A percentile compares a stretch with the other conserved stretches of the same genome.
Evolutionary conservation across 1,140 invertebrate species (phyloP).

Genomic region (Drosophila truncata): DNA sequence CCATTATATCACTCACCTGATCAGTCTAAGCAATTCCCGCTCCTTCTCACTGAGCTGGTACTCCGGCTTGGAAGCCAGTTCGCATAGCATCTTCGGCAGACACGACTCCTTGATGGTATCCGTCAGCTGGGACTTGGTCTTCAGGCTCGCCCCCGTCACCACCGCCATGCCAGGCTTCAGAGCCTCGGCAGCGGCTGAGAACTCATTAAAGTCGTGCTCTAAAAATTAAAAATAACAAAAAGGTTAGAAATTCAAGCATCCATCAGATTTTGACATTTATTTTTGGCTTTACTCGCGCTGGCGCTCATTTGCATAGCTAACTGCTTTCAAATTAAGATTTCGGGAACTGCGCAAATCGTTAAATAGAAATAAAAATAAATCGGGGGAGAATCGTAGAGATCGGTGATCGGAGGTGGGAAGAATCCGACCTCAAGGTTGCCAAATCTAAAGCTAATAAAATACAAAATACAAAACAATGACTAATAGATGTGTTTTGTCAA

Average conservation of each 20-base stretch:
- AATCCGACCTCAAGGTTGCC: slow-evolving; percentile 17
- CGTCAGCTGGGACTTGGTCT: slow-evolving; percentile 72
- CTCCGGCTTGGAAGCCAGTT: slow-evolving; percentile 89
- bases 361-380: slow-evolving; percentile 2
- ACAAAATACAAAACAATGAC: slow-evolving; percentile 18
- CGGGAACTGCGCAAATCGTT: slow-evolving; percentile 44
- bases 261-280: slow-evolving; percentile 22
- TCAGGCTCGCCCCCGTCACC: slow-evolving; percentile 61
- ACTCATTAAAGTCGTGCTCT: slow-evolving; percentile 80
- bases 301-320: slow-evolving; percentile 38
- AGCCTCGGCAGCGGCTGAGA: slow-evolving; percentile 70
- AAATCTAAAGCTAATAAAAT: slow-evolving; percentile 10
- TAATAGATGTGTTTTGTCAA: slow-evolving; percentile 28
- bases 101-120: slow-evolving; percentile 86
- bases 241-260: slow-evolving; percentile 10
- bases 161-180: slow-evolving; percentile 54
- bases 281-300: slow-evolving; percentile 16
- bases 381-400: neutral
- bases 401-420: neutral
- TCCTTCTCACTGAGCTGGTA: slow-evolving; percentile 90
- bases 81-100: slow-evolving; percentile 92
- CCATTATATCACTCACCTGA: slow-evolving; percentile 87
- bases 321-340: slow-evolving; percentile 38
- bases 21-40: slow-evolving; percentile 89
- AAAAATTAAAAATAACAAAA: slow-evolving; percentile 13